Evolutionary conservation across 2,797 vertebrate species (phyloP), one percentile per base, ranked within the genome.

Genomic region (Gymnoscopelus microlampas): DNA sequence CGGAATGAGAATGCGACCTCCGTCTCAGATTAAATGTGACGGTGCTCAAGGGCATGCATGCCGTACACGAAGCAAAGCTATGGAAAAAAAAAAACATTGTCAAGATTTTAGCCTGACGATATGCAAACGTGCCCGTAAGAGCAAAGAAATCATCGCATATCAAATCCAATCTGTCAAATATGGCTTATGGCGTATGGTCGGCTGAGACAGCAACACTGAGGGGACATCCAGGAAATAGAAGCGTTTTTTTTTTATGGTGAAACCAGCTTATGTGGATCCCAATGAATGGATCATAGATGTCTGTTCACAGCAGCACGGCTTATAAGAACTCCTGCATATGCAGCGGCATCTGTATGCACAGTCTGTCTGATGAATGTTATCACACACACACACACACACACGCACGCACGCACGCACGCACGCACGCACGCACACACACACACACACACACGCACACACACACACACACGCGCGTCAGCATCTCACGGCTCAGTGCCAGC

Each of bases 181-280:
- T 9, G 7, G 6, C 39, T 39, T 39, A n/a, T n/a, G 35, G 3
- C 35, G 35, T 39, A 8, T 39, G 35, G 35, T 39, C 26, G 39
- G 39, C 8, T 3, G 32, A 9, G 39, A 44, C 39, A 10, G 39
- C 6, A 44, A 44, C 6, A 44, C 5, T 39, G 35, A 44, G 1
- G 5, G 8, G 39, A 68, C 6, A 14, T 10, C 11, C 23, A 44
- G 50, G 14, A 53, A 35, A 29, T 39, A 39, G 53, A 19, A 7
- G 24, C 53, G 62, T 77, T 59, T 74, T 57, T 67, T 78, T 77
- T 59, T 74, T 57, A 70, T 78, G n/a, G 12, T 6, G 12, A 26
- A 53, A 53, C 0, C 7, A 51, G 57, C 58, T 63, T 50, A 12
- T 23, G 59, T 60, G 7, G 32, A 13, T 48, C 15, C 3, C 11